A percentile compares a stretch with the other conserved stretches of the same genome.
Conservation (phyloP, 2,888 invertebrate genomes). For the Rosalia funebris region DNA sequence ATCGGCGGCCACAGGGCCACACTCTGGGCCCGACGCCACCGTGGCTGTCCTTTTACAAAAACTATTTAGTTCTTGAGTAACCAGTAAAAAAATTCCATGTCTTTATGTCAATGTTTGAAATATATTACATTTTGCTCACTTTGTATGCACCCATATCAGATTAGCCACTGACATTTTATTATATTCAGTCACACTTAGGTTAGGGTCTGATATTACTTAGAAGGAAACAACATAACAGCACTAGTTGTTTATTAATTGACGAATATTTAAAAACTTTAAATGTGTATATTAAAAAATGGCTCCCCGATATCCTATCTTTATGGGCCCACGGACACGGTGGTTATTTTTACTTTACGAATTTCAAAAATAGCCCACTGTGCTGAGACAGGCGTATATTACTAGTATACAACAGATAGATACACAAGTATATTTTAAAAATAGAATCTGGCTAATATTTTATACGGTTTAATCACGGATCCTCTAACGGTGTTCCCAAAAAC, state of each 20-base stretch:
- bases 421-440: constrained; percentile 61
- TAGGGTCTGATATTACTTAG: constrained; percentile 50
- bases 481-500: constrained; percentile 63
- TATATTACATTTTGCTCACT: constrained; percentile 36
- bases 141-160: constrained; percentile 8
- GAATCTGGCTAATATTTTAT: constrained; percentile 61
- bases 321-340: constrained; percentile 57
- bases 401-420: constrained; percentile 61
- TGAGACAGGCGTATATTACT: constrained; percentile 61
- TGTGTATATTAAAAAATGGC: constrained; percentile 58
- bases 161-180: constrained; percentile 10
- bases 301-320: constrained; percentile 60
- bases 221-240: constrained; percentile 43
- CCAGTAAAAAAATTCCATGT: constrained; percentile 30
- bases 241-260: constrained; percentile 32
- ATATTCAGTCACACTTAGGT: constrained; percentile 9
- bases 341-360: constrained; percentile 63
- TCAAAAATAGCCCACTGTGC: constrained; percentile 62
- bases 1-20: constrained; percentile 69
- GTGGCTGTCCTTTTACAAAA: constrained; percentile 57
- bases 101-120: constrained; percentile 26
- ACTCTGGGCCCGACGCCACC: constrained; percentile 67
- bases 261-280: constrained; percentile 32
- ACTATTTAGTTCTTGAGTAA: constrained; percentile 39
- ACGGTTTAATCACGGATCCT: constrained; percentile 56